Conservation (phyloP, 2,113 vertebrate species). For the Amblyopsis rosae region DNA sequence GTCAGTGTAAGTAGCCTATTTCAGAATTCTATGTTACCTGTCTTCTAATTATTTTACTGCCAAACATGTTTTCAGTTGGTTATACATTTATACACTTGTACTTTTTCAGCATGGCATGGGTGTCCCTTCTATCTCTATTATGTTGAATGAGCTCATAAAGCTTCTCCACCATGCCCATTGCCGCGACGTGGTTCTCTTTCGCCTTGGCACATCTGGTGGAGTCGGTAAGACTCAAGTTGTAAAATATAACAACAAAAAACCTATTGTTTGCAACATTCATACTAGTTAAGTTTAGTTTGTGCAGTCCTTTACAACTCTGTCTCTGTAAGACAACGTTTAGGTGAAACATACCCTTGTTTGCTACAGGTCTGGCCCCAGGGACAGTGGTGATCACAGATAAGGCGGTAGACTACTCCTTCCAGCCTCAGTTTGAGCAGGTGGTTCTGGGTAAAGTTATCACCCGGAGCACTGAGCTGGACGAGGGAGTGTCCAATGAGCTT, state of each 20-base stretch:
- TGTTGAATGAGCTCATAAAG: constrained; percentile 92
- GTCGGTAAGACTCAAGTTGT: constrained; percentile 72
- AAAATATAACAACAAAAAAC: too few relatives aligned
- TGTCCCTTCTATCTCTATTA: constrained; percentile 87
- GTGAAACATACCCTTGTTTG: background rate
- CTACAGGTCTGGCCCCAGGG: constrained; percentile 77
- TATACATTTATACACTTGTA: background rate
- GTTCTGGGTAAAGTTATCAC: constrained; percentile 84
- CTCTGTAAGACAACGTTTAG: background rate
- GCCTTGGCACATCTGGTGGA: constrained; percentile 86
- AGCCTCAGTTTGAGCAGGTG: constrained; percentile 81
- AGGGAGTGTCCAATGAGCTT: constrained; percentile 76
- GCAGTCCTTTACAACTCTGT: background rate
- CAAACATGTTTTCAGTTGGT: background rate
- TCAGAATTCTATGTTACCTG: background rate
- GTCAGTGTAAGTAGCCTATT: constrained; percentile 77
- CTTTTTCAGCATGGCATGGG: constrained; percentile 84
- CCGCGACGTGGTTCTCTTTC: constrained; percentile 82
- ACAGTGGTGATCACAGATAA: constrained; percentile 84
- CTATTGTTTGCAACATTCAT: too few relatives aligned
- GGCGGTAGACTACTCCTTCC: constrained; percentile 83
- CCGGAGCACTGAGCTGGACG: constrained; percentile 83
- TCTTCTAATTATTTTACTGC: background rate
- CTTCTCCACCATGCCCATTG: constrained; percentile 85
- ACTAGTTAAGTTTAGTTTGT: background rate